phyloP scores from a whole-genome alignment of 1,140 invertebrate species.

The Nebria ingens region DNA sequence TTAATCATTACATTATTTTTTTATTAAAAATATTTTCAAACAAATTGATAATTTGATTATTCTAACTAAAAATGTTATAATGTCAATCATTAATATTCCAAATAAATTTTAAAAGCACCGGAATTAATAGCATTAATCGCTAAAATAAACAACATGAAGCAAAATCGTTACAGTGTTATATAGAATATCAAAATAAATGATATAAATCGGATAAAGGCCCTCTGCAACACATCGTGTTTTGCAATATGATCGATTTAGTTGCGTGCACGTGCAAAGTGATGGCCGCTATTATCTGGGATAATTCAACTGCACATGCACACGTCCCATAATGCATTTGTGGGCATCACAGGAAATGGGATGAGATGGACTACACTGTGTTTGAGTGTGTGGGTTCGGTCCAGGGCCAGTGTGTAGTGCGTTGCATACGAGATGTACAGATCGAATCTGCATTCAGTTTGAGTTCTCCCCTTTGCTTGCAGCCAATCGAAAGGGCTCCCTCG shows the following conservation, averaged over 20 bases:
- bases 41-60: too few species aligned
- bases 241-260: not conserved
- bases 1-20: too few species aligned
- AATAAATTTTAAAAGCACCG: too few species aligned
- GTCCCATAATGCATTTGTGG: not conserved
- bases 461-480: not conserved
- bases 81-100: too few species aligned
- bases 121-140: too few species aligned
- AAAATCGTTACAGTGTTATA: too few species aligned
- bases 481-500: not conserved
- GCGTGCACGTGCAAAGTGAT: not conserved
- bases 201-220: not conserved
- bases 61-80: too few species aligned
- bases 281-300: not conserved
- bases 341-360: not conserved
- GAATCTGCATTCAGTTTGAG: not conserved
- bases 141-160: too few species aligned
- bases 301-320: not conserved
- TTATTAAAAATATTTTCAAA: too few species aligned
- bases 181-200: too few species aligned
- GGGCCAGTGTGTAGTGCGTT: not conserved
- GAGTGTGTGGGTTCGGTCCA: not conserved
- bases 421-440: not conserved
- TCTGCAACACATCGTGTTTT: too few species aligned
- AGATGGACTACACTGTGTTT: too few species aligned